Conservation (phyloP, 92 coral and sea anemone species). For the Porites evermanni region DNA sequence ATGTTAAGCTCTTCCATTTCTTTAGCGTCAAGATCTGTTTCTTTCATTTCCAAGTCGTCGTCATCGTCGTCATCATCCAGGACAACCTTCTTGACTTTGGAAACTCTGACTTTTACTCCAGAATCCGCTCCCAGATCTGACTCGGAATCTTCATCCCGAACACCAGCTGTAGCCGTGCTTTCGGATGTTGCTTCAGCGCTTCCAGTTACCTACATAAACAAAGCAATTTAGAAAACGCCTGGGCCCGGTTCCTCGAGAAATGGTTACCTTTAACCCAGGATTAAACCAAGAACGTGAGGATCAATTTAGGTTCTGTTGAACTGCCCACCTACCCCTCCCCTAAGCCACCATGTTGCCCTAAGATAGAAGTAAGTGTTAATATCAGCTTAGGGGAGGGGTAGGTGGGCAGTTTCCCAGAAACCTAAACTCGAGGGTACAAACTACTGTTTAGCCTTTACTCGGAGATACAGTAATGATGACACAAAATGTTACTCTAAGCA, state of each 20-base stretch:
- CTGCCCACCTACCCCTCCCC: too few relatives aligned
- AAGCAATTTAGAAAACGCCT: not conserved
- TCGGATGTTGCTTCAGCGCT: constrained; percentile 37
- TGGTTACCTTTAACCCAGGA: not conserved
- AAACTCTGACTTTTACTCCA: constrained; percentile 83
- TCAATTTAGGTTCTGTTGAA: too few relatives aligned
- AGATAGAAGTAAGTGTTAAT: too few relatives aligned
- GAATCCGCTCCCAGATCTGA: constrained; percentile 30
- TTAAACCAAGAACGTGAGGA: too few relatives aligned
- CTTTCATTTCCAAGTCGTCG: constrained; percentile 58
- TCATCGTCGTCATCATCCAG: constrained; percentile 65
- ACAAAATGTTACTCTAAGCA: too few relatives aligned
- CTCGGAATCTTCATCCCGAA: constrained; percentile 20
- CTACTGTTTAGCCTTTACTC: too few relatives aligned
- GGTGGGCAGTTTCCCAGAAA: too few relatives aligned
- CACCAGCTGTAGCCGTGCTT: not conserved
- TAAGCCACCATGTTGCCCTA: too few relatives aligned
- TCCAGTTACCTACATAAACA: not conserved
- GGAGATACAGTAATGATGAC: too few relatives aligned
- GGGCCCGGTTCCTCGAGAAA: not conserved
- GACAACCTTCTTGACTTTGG: constrained; percentile 66
- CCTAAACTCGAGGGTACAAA: too few relatives aligned
- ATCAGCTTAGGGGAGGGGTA: too few relatives aligned
- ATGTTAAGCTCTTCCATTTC: constrained; percentile 67
- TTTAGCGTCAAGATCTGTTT: constrained; percentile 68